phyloP scores from a whole-genome alignment of 2,797 vertebrate species.

The Gymnoscopelus braueri region DNA sequence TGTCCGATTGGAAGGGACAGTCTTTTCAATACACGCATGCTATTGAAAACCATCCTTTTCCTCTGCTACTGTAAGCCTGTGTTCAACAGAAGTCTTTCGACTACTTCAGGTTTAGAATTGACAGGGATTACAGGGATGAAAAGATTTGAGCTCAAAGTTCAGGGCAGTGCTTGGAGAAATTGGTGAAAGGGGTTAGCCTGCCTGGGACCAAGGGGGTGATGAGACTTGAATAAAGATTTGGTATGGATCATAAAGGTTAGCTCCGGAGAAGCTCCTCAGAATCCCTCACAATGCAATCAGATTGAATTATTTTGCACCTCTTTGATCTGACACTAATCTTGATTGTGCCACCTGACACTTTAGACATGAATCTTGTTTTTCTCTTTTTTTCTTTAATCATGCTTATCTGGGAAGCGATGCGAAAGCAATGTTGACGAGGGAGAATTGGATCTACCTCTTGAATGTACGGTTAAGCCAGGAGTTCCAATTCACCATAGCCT shows the following conservation, averaged over 20 bases:
- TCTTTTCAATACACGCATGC: conserved; percentile 29
- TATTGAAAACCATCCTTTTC: conserved; percentile 40
- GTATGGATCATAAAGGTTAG: conserved; percentile 39
- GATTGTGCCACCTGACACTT: conserved; percentile 35
- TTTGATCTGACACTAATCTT: conserved; percentile 53
- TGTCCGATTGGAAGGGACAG: conserved; percentile 27
- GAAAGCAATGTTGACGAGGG: too few relatives aligned
- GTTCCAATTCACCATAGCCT: too few relatives aligned
- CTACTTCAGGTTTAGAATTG: conserved; percentile 14
- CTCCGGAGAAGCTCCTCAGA: conserved; percentile 10
- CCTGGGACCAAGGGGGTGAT: conserved; percentile 2
- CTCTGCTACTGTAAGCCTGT: conserved; percentile 1
- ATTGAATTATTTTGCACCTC: conserved; percentile 25
- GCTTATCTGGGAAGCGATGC: conserved; percentile 4
- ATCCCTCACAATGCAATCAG: conserved; percentile 34
- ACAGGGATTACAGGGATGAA: conserved; percentile 23
- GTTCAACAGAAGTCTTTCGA: conserved; percentile 22
- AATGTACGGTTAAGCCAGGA: too few relatives aligned
- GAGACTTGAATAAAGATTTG: conserved; percentile 27
- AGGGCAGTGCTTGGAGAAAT: conserved; percentile 18
- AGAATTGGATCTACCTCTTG: too few relatives aligned
- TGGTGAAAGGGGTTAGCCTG: conserved; percentile 15
- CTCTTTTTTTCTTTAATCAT: conserved; percentile 27
- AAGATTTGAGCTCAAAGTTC: conserved; percentile 44
- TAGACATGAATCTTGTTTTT: background rate